A percentile compares a stretch with the other conserved stretches of the same genome.
Evolutionary conservation across 2,113 vertebrate species (phyloP).

Genomic region (Oophaga pumilio): DNA sequence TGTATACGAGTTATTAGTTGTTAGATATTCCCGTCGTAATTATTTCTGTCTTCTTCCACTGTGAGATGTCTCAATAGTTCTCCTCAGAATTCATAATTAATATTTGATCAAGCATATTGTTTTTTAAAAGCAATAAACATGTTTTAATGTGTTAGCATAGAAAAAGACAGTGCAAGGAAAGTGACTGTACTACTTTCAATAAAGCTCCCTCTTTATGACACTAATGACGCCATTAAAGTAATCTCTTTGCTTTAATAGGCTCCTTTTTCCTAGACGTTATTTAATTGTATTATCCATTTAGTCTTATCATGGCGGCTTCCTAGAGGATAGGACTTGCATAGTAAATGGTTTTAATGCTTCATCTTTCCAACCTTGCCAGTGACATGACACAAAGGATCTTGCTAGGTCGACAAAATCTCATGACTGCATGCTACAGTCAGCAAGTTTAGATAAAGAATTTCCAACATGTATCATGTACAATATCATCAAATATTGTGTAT

Average conservation of each 20-base stretch:
- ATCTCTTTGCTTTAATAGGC: constrained; percentile 35
- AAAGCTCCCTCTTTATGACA: constrained; percentile 20
- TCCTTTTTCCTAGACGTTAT: constrained; percentile 43
- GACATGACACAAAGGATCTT: constrained; percentile 1
- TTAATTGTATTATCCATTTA: constrained; percentile 50
- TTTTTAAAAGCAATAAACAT: constrained; percentile 37
- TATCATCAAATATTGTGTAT: neutral
- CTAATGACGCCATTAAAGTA: constrained; percentile 42
- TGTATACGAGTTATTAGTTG: neutral
- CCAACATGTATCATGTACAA: neutral
- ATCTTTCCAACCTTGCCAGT: constrained; percentile 21
- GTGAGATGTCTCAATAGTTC: constrained; percentile 12
- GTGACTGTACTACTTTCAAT: neutral
- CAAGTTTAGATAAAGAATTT: neutral
- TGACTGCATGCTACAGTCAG: neutral
- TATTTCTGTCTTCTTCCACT: neutral
- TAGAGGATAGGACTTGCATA: constrained; percentile 8
- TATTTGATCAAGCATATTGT: constrained; percentile 43
- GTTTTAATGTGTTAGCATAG: constrained; percentile 32
- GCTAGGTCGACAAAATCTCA: neutral
- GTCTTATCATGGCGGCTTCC: constrained; percentile 22
- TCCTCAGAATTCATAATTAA: constrained; percentile 23
- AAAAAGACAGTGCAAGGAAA: neutral
- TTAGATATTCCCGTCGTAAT: neutral
- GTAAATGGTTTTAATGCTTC: constrained; percentile 25